These are phyloP conservation scores for Emydoidea blandingii DNA, from an alignment of 2,797 vertebrate species.

Conservation along the genomic window DNA sequence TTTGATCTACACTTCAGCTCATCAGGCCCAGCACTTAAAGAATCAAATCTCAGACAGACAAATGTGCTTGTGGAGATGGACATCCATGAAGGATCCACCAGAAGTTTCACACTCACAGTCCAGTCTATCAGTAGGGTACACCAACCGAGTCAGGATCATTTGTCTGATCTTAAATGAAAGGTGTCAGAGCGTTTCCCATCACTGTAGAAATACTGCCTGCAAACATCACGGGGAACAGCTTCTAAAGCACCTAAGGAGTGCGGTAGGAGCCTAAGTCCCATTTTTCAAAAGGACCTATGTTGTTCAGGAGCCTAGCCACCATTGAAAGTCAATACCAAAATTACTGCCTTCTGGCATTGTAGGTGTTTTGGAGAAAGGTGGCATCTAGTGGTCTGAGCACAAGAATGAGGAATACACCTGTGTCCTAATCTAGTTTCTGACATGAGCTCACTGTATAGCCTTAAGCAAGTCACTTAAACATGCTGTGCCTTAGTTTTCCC, in stretches of 20 bases:
- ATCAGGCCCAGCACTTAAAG: not conserved
- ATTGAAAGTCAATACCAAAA: not conserved
- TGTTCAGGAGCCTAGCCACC: not conserved
- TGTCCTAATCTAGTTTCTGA: not conserved
- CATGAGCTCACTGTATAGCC: not conserved
- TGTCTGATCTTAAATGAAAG: not conserved
- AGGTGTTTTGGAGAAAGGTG: not conserved
- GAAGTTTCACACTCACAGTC: not conserved
- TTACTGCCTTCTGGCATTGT: not conserved
- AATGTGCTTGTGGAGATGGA: not conserved
- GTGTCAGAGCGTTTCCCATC: not conserved
- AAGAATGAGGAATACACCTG: not conserved
- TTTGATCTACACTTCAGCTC: not conserved
- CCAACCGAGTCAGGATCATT: not conserved
- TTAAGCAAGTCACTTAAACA: not conserved
- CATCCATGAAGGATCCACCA: not conserved
- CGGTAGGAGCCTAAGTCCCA: not conserved
- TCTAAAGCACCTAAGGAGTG: not conserved
- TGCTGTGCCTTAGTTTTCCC: not conserved
- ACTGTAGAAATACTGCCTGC: not conserved
- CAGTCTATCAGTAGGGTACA: not conserved
- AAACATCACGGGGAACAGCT: accelerated
- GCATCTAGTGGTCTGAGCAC: not conserved
- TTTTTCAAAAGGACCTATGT: not conserved
- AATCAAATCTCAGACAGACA: not conserved